Evolutionary conservation across 35 echinoderm and acorn worm genomes (phyloP).

Genomic region (Heliocidaris erythrogramma): DNA sequence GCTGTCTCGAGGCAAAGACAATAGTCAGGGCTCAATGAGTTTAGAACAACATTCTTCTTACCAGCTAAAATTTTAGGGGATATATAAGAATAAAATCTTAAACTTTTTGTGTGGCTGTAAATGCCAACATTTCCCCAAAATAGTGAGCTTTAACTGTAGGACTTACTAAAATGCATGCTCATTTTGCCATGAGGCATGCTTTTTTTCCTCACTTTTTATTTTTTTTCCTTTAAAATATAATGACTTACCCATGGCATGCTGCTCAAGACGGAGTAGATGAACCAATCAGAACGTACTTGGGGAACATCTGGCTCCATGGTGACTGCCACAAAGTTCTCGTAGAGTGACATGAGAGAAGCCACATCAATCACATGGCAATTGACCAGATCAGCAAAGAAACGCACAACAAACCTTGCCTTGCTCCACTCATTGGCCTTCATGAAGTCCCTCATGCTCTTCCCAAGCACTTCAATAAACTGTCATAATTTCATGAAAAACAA

Average conservation of each 20-base stretch:
- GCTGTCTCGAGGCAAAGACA: too few species aligned
- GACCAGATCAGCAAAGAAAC: constrained; percentile 85
- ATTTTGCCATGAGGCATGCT: background rate
- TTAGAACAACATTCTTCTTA: too few species aligned
- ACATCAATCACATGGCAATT: constrained; percentile 90
- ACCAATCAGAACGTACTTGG: constrained; percentile 91
- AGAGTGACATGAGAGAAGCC: constrained; percentile 68
- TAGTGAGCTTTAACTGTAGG: too few species aligned
- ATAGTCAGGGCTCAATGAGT: too few species aligned
- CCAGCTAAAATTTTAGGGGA: too few species aligned
- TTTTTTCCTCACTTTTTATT: background rate
- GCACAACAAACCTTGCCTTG: constrained; percentile 64
- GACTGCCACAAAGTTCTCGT: constrained; percentile 75
- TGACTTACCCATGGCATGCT: constrained; percentile 87
- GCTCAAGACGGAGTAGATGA: constrained; percentile 76
- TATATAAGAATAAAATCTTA: too few species aligned
- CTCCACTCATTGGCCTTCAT: constrained; percentile 87
- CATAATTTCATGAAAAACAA: background rate
- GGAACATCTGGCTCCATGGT: constrained; percentile 78
- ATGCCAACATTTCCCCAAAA: too few species aligned
- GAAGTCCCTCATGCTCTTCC: constrained; percentile 66
- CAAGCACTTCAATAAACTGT: constrained; percentile 14
- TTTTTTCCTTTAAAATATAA: background rate
- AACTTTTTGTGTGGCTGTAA: too few species aligned
- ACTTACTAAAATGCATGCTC: background rate